Evolutionary conservation across 2,113 vertebrate genomes (phyloP).

Genomic region (Tachysurus vachellii): DNA sequence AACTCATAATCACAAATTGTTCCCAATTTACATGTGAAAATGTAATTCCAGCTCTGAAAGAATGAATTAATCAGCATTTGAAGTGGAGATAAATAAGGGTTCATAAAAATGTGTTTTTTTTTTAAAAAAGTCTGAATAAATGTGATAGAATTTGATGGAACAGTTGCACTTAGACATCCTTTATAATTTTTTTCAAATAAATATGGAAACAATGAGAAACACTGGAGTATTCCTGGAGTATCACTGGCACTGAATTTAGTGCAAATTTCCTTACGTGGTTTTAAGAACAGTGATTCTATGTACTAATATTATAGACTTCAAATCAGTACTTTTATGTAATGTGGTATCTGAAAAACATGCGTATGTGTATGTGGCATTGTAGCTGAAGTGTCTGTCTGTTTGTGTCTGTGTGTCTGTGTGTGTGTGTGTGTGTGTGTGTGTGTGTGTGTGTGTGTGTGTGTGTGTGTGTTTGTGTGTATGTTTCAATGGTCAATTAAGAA

Average conservation of each 20-base stretch:
- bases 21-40: background rate
- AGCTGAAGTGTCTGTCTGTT: background rate
- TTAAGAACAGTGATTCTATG: background rate
- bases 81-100: background rate
- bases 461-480: constrained; percentile 2
- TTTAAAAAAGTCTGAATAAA: background rate
- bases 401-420: background rate
- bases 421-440: constrained; percentile 16
- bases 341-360: background rate
- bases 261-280: background rate
- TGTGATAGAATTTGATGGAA: background rate
- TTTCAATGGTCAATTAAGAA: constrained; percentile 18
- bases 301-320: background rate
- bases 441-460: constrained; percentile 11
- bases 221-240: background rate
- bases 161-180: background rate
- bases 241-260: background rate
- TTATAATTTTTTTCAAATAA: background rate
- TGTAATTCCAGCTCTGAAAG: background rate
- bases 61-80: background rate
- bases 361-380: background rate
- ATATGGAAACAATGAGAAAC: background rate
- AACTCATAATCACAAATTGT: background rate
- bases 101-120: background rate
- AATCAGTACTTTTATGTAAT: background rate